Percentiles rank a stretch among this genome's conserved stretches.
Conservation (phyloP, 2,797 vertebrate genomes). For the Pipistrellus pipistrellus region DNA sequence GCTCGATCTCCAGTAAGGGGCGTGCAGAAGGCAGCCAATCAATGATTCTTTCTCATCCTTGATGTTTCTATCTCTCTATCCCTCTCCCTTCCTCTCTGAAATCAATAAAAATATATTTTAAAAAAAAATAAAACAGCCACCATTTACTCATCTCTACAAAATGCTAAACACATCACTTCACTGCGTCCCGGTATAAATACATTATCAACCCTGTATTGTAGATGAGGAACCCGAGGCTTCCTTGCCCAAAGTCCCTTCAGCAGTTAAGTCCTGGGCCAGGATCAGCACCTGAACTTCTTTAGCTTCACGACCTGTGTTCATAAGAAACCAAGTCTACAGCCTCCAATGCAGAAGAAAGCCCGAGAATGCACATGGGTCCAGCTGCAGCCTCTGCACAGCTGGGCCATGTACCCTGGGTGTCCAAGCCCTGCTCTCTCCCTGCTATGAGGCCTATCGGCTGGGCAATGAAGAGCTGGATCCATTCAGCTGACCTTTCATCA, state of each 20-base stretch:
- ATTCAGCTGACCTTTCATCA: constrained; percentile 54
- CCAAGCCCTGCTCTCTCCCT: not conserved
- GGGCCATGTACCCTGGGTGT: fast-evolving
- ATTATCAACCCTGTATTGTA: not conserved
- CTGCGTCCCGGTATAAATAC: not conserved
- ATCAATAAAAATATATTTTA: too few relatives aligned
- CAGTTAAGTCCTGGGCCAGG: not conserved
- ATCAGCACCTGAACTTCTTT: not conserved
- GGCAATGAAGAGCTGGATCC: not conserved
- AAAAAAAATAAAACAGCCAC: not conserved
- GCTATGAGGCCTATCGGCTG: not conserved
- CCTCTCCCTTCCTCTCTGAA: too few relatives aligned
- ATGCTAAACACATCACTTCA: not conserved
- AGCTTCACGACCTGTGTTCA: not conserved
- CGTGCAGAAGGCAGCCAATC: too few relatives aligned
- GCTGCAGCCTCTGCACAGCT: not conserved
- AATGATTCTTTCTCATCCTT: too few relatives aligned
- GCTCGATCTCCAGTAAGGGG: too few relatives aligned
- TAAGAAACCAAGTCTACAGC: not conserved
- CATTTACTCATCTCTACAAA: not conserved
- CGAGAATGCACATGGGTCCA: fast-evolving
- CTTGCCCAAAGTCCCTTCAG: not conserved
- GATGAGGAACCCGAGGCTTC: not conserved
- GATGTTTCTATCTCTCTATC: too few relatives aligned
- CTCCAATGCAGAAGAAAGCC: not conserved